phyloP scores from a whole-genome alignment of 2,113 vertebrate species.

The Thomomys bottae region DNA sequence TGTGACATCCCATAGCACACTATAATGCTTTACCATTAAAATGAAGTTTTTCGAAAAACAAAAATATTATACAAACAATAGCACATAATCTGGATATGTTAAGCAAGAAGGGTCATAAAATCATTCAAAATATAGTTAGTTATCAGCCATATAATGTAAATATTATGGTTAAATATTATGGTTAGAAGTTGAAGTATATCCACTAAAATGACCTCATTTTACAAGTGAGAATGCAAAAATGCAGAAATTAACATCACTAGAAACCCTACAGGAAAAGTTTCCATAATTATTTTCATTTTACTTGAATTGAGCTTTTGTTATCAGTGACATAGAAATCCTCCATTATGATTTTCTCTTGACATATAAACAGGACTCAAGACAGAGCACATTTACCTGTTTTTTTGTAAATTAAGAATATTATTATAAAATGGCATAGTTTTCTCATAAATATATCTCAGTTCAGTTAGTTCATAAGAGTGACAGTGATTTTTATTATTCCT shows the following conservation, averaged over 20 bases:
- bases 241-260: not conserved
- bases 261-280: not conserved
- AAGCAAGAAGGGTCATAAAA: not conserved
- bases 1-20: not conserved
- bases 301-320: not conserved
- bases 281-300: conserved; percentile 11
- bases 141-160: not conserved
- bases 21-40: not conserved
- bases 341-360: not conserved
- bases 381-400: not conserved
- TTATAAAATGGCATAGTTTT: not conserved
- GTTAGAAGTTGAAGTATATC: not conserved
- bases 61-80: not conserved
- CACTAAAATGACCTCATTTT: not conserved
- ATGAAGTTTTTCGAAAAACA: not conserved
- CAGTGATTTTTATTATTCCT: not conserved
- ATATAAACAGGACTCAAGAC: not conserved
- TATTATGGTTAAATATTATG: not conserved
- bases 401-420: not conserved
- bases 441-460: not conserved
- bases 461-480: not conserved
- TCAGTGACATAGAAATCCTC: not conserved
- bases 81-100: not conserved
- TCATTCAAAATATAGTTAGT: conserved; percentile 37
- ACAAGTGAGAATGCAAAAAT: not conserved